phyloP scores from a whole-genome alignment of 2,888 invertebrate species.

The Rhopalosiphum nymphaeae region DNA sequence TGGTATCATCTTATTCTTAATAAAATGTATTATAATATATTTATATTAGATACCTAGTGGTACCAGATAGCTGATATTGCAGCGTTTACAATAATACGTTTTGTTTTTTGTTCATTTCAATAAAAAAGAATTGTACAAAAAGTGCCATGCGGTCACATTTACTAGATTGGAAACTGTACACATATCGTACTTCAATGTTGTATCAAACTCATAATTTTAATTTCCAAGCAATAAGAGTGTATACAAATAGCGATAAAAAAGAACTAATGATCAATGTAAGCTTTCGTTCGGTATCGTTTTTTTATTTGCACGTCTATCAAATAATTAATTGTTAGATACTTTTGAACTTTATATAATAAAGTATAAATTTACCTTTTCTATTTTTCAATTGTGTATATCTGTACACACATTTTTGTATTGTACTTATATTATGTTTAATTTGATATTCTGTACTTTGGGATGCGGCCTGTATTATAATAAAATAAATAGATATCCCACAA shows the following conservation, averaged over 20 bases:
- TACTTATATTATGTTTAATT: too few relatives aligned
- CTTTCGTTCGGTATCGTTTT: neutral
- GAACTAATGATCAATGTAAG: neutral
- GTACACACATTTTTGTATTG: too few relatives aligned
- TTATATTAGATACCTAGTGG: neutral
- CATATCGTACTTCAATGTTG: neutral
- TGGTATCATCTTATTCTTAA: neutral
- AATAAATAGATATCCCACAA: neutral
- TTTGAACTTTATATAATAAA: neutral
- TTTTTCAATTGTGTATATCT: too few relatives aligned
- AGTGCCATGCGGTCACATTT: neutral
- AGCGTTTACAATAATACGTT: neutral
- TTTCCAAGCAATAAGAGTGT: neutral
- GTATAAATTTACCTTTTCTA: too few relatives aligned
- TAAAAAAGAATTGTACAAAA: neutral
- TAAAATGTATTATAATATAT: neutral
- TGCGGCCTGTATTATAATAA: too few relatives aligned
- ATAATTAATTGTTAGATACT: neutral
- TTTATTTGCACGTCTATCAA: neutral
- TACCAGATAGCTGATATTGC: neutral
- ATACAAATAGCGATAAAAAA: neutral
- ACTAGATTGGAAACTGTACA: neutral
- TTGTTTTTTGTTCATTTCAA: neutral
- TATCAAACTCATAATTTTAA: neutral
- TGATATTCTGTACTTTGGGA: too few relatives aligned